A percentile compares a stretch with the other conserved stretches of the same genome.
phyloP scores from a whole-genome alignment of 2,888 invertebrate genomes.

The Dolichopus griseipennis region DNA sequence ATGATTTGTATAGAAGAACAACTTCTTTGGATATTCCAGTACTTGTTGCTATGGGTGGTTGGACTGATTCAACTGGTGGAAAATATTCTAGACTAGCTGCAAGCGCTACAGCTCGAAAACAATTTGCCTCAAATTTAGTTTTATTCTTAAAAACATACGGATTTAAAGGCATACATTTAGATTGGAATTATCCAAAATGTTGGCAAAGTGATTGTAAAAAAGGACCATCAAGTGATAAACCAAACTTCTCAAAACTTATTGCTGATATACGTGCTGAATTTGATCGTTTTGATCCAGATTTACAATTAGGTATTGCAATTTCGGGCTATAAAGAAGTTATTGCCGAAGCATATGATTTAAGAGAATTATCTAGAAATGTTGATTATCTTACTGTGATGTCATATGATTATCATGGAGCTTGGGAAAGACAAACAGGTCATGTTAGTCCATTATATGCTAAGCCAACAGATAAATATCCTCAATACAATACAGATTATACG shows the following conservation, averaged over 20 bases:
- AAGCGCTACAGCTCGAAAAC: slow-evolving; percentile 54
- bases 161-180: slow-evolving; percentile 81
- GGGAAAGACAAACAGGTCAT: slow-evolving; percentile 73
- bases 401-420: slow-evolving; percentile 84
- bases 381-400: slow-evolving; percentile 81
- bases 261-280: slow-evolving; percentile 48
- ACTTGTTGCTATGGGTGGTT: slow-evolving; percentile 82
- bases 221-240: slow-evolving; percentile 67
- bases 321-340: slow-evolving; percentile 90
- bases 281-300: slow-evolving; percentile 39
- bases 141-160: slow-evolving; percentile 64
- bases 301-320: slow-evolving; percentile 71
- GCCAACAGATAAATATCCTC: slow-evolving; percentile 57
- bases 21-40: slow-evolving; percentile 58
- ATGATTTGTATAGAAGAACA: slow-evolving; percentile 72
- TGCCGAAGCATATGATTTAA: slow-evolving; percentile 73
- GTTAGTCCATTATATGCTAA: slow-evolving; percentile 66
- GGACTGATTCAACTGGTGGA: slow-evolving; percentile 85
- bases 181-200: slow-evolving; percentile 92
- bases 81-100: slow-evolving; percentile 75
- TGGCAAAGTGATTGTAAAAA: slow-evolving; percentile 85
- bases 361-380: slow-evolving; percentile 55
- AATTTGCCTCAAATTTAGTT: slow-evolving; percentile 61
- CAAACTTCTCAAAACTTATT: slow-evolving; percentile 67
- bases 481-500: slow-evolving; percentile 74